A percentile compares a stretch with the other conserved stretches of the same genome.
Evolutionary conservation across 2,797 vertebrate species (phyloP).

Genomic region (Pseudocheirus occidentalis): DNA sequence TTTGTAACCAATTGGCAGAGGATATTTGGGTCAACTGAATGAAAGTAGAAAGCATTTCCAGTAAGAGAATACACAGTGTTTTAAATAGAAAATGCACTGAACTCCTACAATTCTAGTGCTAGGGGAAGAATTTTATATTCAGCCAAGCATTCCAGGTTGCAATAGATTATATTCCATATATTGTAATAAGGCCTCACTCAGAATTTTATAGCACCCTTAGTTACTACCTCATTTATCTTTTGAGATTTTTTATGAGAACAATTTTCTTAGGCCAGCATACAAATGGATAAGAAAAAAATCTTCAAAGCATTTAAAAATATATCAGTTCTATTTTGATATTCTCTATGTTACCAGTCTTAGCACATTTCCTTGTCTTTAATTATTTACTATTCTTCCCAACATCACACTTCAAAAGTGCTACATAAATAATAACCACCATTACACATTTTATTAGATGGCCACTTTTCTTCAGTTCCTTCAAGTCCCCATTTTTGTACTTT

Average conservation of each 20-base stretch:
- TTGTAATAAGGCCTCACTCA: background rate
- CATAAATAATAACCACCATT: background rate
- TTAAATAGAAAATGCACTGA: conserved; percentile 27
- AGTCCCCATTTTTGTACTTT: background rate
- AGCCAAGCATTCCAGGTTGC: conserved; percentile 35
- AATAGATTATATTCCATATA: conserved; percentile 23
- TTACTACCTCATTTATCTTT: conserved; percentile 8
- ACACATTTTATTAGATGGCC: background rate
- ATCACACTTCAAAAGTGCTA: background rate
- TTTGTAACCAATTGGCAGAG: conserved; percentile 21
- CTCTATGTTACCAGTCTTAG: background rate
- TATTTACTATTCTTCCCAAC: background rate
- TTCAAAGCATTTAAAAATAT: conserved; percentile 21
- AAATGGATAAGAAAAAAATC: background rate
- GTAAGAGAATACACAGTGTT: conserved; percentile 16
- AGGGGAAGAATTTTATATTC: conserved; percentile 27
- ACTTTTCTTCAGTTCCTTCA: conserved; percentile 4
- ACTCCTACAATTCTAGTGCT: conserved; percentile 9
- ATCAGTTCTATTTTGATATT: conserved; percentile 13
- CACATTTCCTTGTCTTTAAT: background rate
- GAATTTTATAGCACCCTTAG: conserved; percentile 10
- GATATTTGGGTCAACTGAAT: conserved; percentile 52
- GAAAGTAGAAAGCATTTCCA: conserved; percentile 11
- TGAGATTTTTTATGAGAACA: conserved; percentile 2
- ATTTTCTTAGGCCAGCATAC: conserved; percentile 33